A percentile compares a stretch with the other conserved stretches of the same genome.
These are phyloP conservation scores for Nibea albiflora DNA, from an alignment of 2,113 vertebrate species.

Conservation along the genomic window DNA sequence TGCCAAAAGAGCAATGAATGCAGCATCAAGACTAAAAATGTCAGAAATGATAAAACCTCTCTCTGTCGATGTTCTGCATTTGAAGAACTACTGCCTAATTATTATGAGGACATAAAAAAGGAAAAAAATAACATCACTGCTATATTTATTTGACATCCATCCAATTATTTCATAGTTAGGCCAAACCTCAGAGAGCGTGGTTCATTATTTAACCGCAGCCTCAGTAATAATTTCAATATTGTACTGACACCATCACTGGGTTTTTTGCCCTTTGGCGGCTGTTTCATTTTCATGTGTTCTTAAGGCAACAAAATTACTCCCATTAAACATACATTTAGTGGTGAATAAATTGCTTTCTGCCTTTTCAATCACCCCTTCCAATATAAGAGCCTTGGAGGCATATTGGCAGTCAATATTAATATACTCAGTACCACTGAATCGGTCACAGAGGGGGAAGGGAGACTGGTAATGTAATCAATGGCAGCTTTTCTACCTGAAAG, in stretches of 20 bases:
- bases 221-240: slow-evolving; percentile 58
- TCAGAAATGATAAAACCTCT: slow-evolving; percentile 16
- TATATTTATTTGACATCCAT: slow-evolving; percentile 43
- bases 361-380: slow-evolving; percentile 78
- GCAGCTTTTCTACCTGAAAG: slow-evolving; percentile 56
- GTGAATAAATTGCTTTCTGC: slow-evolving; percentile 78
- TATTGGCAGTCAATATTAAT: slow-evolving; percentile 85
- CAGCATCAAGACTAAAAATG: slow-evolving; percentile 24
- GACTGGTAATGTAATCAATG: slow-evolving; percentile 69
- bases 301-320: slow-evolving; percentile 73
- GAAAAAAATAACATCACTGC: slow-evolving; percentile 1
- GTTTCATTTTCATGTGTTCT: slow-evolving; percentile 69
- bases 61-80: not conserved
- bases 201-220: slow-evolving; percentile 56
- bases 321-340: slow-evolving; percentile 79
- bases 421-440: slow-evolving; percentile 73
- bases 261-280: slow-evolving; percentile 56
- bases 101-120: slow-evolving; percentile 15
- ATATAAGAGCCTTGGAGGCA: slow-evolving; percentile 69
- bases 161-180: slow-evolving; percentile 41
- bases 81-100: slow-evolving; percentile 21
- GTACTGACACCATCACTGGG: slow-evolving; percentile 49
- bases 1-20: not conserved
- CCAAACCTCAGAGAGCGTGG: slow-evolving; percentile 16
- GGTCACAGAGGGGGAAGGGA: slow-evolving; percentile 58